These are phyloP conservation scores for Pandemis corylana DNA, from an alignment of 2,888 invertebrate genomes.

Conservation along the genomic window DNA sequence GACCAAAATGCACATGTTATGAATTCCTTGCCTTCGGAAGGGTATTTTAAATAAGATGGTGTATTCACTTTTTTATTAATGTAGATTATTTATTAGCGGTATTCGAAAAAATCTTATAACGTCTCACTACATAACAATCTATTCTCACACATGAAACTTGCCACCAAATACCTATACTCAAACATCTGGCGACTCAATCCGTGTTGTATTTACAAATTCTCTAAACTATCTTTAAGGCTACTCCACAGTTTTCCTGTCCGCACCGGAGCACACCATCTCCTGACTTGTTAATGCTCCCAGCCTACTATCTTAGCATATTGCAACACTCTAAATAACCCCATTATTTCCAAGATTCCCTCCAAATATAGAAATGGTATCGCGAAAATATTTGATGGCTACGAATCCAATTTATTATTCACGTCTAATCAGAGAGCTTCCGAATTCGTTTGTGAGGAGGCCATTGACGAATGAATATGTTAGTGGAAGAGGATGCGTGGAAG, in stretches of 20 bases:
- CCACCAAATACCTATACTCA: too few species aligned
- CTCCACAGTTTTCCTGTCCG: slow-evolving; percentile 56
- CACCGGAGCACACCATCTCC: slow-evolving; percentile 74
- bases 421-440: slow-evolving; percentile 62
- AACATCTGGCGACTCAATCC: too few species aligned
- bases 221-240: slow-evolving; percentile 19
- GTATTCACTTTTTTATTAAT: too few species aligned
- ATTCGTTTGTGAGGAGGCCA: slow-evolving; percentile 14
- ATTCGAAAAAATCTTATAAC: too few species aligned
- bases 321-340: slow-evolving; percentile 82
- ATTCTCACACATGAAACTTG: too few species aligned
- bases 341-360: slow-evolving; percentile 75
- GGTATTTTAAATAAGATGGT: too few species aligned
- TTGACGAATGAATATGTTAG: slow-evolving; percentile 21
- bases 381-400: slow-evolving; percentile 80
- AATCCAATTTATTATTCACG: slow-evolving; percentile 83
- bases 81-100: too few species aligned
- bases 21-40: too few species aligned
- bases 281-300: slow-evolving; percentile 83
- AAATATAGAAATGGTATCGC: slow-evolving; percentile 77
- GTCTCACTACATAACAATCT: too few species aligned
- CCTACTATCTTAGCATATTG: slow-evolving; percentile 85
- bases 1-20: too few species aligned
- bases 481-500: background rate
- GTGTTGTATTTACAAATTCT: background rate